Conservation (phyloP, 2,888 invertebrate species). For the Actias luna region DNA sequence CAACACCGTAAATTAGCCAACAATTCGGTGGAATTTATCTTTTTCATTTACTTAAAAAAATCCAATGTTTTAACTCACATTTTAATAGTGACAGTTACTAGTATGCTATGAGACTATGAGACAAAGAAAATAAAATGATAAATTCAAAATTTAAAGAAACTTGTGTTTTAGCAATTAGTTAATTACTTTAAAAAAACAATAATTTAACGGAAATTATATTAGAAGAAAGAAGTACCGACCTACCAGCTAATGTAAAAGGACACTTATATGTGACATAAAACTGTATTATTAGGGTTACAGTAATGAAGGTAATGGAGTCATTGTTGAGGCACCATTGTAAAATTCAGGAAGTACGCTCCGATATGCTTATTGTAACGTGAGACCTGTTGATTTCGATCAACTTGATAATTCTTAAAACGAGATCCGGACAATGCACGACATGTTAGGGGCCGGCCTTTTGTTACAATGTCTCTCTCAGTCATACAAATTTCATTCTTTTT, state of each 20-base stretch:
- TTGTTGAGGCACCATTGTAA: conserved; percentile 57
- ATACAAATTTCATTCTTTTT: conserved; percentile 4
- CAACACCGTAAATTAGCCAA: too few relatives aligned
- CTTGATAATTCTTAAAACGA: conserved; percentile 19
- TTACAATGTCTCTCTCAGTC: conserved; percentile 14
- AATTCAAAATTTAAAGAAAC: too few relatives aligned
- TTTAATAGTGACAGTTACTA: too few relatives aligned
- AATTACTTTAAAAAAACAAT: background rate
- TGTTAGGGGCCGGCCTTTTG: conserved; percentile 18
- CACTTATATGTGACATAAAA: conserved; percentile 41
- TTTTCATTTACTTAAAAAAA: too few relatives aligned
- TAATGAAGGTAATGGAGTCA: conserved; percentile 50
- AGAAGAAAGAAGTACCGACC: background rate
- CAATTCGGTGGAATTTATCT: too few relatives aligned
- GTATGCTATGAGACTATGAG: too few relatives aligned
- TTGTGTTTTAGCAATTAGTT: background rate
- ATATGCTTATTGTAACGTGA: conserved; percentile 41
- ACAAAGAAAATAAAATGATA: too few relatives aligned
- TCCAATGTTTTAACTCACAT: too few relatives aligned
- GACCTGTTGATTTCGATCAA: conserved; percentile 20
- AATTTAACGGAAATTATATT: background rate
- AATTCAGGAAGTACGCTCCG: conserved; percentile 58
- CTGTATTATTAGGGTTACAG: conserved; percentile 51
- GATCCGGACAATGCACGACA: conserved; percentile 15
- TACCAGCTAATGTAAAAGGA: conserved; percentile 27